These are phyloP conservation scores for Thermophis baileyi DNA, from an alignment of 2,113 vertebrate genomes.

Conservation along the genomic window DNA sequence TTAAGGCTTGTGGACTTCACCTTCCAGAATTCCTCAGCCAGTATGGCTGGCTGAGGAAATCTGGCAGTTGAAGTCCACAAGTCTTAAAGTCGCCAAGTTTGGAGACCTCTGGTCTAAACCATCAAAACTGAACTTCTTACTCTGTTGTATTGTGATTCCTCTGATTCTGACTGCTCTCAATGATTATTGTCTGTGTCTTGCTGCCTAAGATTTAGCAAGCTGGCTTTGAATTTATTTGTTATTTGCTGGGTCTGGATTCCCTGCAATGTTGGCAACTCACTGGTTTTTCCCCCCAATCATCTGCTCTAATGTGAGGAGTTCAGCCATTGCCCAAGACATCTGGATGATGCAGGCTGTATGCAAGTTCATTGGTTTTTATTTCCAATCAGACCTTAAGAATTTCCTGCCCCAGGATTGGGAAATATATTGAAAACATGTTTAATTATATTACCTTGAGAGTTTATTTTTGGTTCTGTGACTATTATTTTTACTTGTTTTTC, in stretches of 20 bases:
- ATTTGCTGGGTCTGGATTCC: slow-evolving; percentile 46
- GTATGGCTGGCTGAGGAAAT: no score
- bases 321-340: slow-evolving; percentile 45
- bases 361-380: neutral
- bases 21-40: no score
- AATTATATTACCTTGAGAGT: neutral
- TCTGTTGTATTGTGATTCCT: neutral
- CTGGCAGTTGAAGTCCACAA: no score
- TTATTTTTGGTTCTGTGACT: neutral
- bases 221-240: slow-evolving; percentile 6
- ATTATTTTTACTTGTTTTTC: neutral
- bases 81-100: no score
- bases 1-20: no score
- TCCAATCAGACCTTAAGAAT: neutral
- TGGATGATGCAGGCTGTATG: slow-evolving; percentile 29
- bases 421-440: neutral
- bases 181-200: slow-evolving; percentile 28
- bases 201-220: slow-evolving; percentile 25
- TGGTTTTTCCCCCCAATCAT: slow-evolving; percentile 34
- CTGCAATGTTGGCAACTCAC: slow-evolving; percentile 49
- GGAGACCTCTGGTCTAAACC: neutral
- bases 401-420: neutral
- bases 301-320: slow-evolving; percentile 46
- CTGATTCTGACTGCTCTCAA: slow-evolving; percentile 37
- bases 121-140: neutral